Evolutionary conservation across 2,113 vertebrate species (phyloP), one percentile per base, ranked within the genome.

Genomic region (Trematocara zebra): DNA sequence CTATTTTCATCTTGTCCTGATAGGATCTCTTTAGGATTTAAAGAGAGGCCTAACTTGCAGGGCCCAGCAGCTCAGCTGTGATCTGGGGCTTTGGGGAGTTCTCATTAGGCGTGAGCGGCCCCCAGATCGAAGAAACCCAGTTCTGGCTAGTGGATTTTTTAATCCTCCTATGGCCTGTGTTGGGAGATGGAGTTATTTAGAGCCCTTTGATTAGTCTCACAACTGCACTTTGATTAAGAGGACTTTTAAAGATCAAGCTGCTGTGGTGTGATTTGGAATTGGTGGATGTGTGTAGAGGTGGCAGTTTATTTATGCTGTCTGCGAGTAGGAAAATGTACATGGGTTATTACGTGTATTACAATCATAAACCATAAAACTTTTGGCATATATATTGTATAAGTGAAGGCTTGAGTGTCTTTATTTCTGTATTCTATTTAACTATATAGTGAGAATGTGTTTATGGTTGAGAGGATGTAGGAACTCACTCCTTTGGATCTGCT

Each of bases 21-120:
- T 99, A 98, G 96, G 96, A 98, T 99, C 98, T 98, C 97, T 97
- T 96, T 96, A 97, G 98, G 98, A 98, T 98, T 99, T 99, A 98
- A 97, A 97, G 97, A 96, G 91, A 84, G 91, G 91, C 96, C 93
- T 97, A 96, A 96, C 97, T 96, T 96, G 95, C 96, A 97, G 96
- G 94, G 97, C 96, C 95, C 93, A 96, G 97, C 93, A 94, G 95
- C 97, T 96, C 81, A 95, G 95, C 97, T 98, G 97, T 98, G 98
- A 99, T 99, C 97, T 97, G 87, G 94, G 97, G 97, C 97, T 98
- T 98, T 95, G 90, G 98, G 97, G 98, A 98, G 96, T 99, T 98
- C 97, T 98, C 97, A 98, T 99, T 99, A 98, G 97, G 96, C 94
- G 90, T 96, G 90, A 90, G 93, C 89, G 78, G 92, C 86, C 92